phyloP scores from a whole-genome alignment of 1,140 invertebrate genomes.

The Hypothenemus hampei region DNA sequence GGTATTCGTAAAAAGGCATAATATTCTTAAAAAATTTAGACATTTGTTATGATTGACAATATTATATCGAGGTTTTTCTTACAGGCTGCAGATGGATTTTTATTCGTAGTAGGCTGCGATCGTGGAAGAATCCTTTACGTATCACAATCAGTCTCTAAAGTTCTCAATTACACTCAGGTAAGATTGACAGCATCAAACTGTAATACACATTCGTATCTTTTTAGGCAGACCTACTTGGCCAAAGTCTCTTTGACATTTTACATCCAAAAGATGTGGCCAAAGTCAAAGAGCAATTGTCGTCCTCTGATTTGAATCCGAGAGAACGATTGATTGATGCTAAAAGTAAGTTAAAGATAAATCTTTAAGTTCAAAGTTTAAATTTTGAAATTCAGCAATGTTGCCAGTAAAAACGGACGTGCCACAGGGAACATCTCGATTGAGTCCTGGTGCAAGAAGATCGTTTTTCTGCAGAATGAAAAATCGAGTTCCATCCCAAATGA shows the following conservation, averaged over 20 bases:
- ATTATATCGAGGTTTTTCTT: slow-evolving; percentile 35
- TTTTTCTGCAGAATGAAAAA: slow-evolving; percentile 94
- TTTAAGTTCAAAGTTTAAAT: not conserved
- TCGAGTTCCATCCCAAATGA: slow-evolving; percentile 58
- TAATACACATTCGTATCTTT: slow-evolving; percentile 18
- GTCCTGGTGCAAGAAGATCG: slow-evolving; percentile 81
- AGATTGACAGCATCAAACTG: too few species aligned
- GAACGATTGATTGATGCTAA: slow-evolving; percentile 89
- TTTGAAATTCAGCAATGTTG: slow-evolving; percentile 67
- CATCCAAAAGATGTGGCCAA: slow-evolving; percentile 93
- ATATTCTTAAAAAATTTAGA: not conserved
- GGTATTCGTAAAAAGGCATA: slow-evolving; percentile 43
- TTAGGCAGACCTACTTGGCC: slow-evolving; percentile 81
- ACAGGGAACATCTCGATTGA: slow-evolving; percentile 66
- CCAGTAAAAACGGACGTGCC: slow-evolving; percentile 84
- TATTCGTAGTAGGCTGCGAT: slow-evolving; percentile 92
- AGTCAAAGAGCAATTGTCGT: slow-evolving; percentile 91
- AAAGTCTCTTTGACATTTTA: slow-evolving; percentile 91
- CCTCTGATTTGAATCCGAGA: slow-evolving; percentile 80
- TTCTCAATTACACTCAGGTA: slow-evolving; percentile 82
- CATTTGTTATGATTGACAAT: slow-evolving; percentile 1
- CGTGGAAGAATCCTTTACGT: slow-evolving; percentile 85
- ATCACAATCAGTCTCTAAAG: slow-evolving; percentile 81
- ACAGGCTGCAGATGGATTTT: slow-evolving; percentile 84
- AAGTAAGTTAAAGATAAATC: slow-evolving; percentile 54